A percentile compares a stretch with the other conserved stretches of the same genome.
Evolutionary conservation across 2,888 invertebrate species (phyloP).

Genomic region (Gastrophysa polygoni): DNA sequence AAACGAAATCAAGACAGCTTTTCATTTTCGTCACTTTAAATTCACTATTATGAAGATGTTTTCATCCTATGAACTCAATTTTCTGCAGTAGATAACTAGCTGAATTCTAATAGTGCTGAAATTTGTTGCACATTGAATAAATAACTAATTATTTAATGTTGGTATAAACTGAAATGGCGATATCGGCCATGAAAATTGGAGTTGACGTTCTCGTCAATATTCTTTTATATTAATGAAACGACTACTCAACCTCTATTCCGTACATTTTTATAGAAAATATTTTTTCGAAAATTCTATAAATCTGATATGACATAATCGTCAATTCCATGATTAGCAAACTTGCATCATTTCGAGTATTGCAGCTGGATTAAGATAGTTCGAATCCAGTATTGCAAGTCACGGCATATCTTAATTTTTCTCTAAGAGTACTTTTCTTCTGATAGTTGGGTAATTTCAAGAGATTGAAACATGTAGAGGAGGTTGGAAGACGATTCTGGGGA

Average conservation of each 20-base stretch:
- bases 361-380: constrained; percentile 84
- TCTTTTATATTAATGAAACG: neutral
- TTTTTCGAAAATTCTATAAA: constrained; percentile 23
- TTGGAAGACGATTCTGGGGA: constrained; percentile 93
- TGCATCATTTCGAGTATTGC: neutral
- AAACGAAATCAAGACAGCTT: no score
- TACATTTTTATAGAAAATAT: constrained; percentile 25
- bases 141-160: no score
- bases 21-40: no score
- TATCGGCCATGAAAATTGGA: neutral
- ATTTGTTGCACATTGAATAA: no score
- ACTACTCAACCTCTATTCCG: neutral
- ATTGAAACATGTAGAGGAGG: constrained; percentile 99
- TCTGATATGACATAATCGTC: constrained; percentile 33
- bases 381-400: constrained; percentile 98
- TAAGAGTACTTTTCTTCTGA: constrained; percentile 90
- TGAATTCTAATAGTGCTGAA: no score
- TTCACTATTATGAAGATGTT: no score
- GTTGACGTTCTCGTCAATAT: neutral
- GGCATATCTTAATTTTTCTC: constrained; percentile 96
- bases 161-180: no score
- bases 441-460: constrained; percentile 97
- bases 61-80: no score
- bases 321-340: constrained; percentile 22
- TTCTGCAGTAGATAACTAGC: no score